Conservation (phyloP, 2,113 vertebrate species). For the Jaculus jaculus region DNA sequence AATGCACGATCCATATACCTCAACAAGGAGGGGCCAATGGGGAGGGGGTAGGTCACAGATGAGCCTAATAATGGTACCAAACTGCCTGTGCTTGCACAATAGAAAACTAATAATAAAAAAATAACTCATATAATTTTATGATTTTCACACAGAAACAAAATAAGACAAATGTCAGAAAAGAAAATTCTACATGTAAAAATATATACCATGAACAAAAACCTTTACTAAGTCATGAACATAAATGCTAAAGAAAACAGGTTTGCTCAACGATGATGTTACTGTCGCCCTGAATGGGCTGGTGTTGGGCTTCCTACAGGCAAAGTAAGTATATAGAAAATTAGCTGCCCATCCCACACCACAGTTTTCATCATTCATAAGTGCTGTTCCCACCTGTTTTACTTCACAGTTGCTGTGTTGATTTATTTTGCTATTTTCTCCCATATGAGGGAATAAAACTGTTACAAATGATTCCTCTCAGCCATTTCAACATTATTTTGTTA, state of each 20-base stretch:
- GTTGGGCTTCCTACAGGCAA: conserved; percentile 49
- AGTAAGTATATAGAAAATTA: conserved; percentile 40
- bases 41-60: too few species aligned
- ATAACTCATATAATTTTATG: not conserved
- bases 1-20: too few species aligned
- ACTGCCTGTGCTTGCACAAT: too few species aligned
- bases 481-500: conserved; percentile 64
- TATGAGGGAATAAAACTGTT: conserved; percentile 58
- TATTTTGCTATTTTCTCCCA: conserved; percentile 63
- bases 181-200: not conserved
- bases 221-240: not conserved
- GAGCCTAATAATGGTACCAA: too few species aligned
- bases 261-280: conserved; percentile 34
- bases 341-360: conserved; percentile 13
- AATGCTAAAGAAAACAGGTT: not conserved
- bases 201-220: not conserved
- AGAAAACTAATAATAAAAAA: too few species aligned
- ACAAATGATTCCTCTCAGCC: conserved; percentile 59
- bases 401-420: conserved; percentile 69
- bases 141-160: conserved; percentile 1
- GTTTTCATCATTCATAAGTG: conserved; percentile 59
- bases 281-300: not conserved
- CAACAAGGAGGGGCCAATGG: too few species aligned
- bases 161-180: not conserved
- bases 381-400: conserved; percentile 50